Conservation (phyloP, 2,113 vertebrate genomes). For the Benthochromis sp. region DNA sequence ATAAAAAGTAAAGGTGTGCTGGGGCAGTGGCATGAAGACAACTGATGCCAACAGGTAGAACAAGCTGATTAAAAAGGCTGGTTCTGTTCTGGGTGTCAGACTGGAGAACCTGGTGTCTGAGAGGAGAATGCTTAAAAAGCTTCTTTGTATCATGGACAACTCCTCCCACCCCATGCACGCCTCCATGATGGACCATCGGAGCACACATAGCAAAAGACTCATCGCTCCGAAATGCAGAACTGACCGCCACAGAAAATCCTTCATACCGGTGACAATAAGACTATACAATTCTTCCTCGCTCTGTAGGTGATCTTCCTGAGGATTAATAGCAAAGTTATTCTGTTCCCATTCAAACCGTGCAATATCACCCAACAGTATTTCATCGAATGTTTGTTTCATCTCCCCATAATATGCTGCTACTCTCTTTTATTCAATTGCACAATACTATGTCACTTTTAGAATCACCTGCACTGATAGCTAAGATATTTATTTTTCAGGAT, state of each 20-base stretch:
- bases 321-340: background rate
- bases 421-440: background rate
- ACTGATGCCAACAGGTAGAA: background rate
- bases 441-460: background rate
- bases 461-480: background rate
- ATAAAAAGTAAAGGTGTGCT: background rate
- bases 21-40: background rate
- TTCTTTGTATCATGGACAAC: background rate
- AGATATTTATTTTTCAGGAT: background rate
- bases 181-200: background rate
- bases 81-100: background rate
- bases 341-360: background rate
- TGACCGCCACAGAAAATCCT: background rate
- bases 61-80: background rate
- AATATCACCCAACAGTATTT: background rate
- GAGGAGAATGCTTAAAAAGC: background rate
- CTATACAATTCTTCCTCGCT: background rate
- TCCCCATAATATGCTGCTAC: background rate
- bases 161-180: background rate
- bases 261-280: background rate
- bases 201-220: background rate
- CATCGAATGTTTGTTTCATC: background rate
- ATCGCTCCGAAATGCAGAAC: background rate
- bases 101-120: background rate
- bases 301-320: background rate